phyloP scores from a whole-genome alignment of 1,140 invertebrate genomes.

The Hesperophylax magnus region DNA sequence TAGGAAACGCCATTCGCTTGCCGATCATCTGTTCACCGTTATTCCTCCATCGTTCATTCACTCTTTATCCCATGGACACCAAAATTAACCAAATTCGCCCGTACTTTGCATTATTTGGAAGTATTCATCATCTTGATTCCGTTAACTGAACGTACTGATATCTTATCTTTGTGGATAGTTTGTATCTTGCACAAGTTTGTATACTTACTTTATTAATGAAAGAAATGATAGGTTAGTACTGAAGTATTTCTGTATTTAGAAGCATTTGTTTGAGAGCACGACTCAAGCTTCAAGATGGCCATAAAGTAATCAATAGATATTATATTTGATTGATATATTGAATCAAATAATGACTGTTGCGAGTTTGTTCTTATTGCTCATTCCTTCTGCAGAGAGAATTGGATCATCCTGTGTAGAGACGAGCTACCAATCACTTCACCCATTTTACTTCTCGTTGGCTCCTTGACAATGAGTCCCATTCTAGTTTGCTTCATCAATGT shows the following conservation, averaged over 20 bases:
- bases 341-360: neutral
- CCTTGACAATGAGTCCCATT: neutral
- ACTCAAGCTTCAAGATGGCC: neutral
- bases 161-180: constrained; percentile 22
- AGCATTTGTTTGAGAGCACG: constrained; percentile 1
- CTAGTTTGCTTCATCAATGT: constrained; percentile 36
- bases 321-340: neutral
- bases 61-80: constrained; percentile 8
- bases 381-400: too few relatives aligned
- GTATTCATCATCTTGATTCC: neutral
- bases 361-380: neutral
- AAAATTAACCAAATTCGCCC: neutral
- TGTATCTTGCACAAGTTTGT: constrained; percentile 16
- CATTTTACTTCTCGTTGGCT: constrained; percentile 9
- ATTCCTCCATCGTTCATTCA: constrained; percentile 7
- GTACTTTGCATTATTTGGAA: neutral
- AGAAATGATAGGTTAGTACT: neutral
- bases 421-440: neutral
- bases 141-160: constrained; percentile 2
- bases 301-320: constrained; percentile 17
- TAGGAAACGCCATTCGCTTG: neutral
- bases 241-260: constrained; percentile 1
- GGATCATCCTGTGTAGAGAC: neutral
- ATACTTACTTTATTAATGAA: neutral
- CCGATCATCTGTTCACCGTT: constrained; percentile 16